phyloP scores from a whole-genome alignment of 2,888 invertebrate genomes.

The Chydorus sphaericus region DNA sequence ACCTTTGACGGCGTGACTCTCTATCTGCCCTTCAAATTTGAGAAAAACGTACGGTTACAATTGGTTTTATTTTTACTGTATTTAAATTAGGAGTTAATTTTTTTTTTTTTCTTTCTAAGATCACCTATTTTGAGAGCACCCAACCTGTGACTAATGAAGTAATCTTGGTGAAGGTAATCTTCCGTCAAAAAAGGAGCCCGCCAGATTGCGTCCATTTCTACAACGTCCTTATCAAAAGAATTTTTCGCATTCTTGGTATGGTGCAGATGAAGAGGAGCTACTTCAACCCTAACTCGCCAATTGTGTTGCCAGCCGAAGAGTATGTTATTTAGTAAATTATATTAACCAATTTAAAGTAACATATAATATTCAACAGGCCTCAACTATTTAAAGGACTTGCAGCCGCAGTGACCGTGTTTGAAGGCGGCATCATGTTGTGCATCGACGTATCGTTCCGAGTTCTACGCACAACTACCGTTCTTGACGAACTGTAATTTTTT shows the following conservation, averaged over 20 bases:
- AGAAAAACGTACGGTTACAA: constrained; percentile 37
- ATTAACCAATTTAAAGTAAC: constrained; percentile 24
- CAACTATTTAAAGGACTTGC: constrained; percentile 89
- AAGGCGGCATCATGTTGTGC: constrained; percentile 75
- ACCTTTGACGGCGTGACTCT: constrained; percentile 56
- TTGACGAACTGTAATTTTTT: constrained; percentile 38
- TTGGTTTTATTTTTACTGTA: too few relatives aligned
- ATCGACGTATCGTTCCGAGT: constrained; percentile 74
- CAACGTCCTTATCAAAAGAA: constrained; percentile 60
- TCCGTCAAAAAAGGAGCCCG: constrained; percentile 41
- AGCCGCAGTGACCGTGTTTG: constrained; percentile 68
- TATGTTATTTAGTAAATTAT: constrained; percentile 23
- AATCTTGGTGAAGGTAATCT: constrained; percentile 39
- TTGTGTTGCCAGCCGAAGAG: constrained; percentile 35
- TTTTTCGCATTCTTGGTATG: constrained; percentile 60
- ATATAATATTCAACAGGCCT: constrained; percentile 64
- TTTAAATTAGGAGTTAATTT: too few relatives aligned
- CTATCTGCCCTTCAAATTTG: constrained; percentile 54
- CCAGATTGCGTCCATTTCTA: constrained; percentile 61
- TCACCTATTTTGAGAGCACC: constrained; percentile 30
- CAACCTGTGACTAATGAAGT: constrained; percentile 39
- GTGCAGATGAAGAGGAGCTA: constrained; percentile 61
- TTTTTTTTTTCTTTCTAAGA: too few relatives aligned
- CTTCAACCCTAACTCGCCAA: constrained; percentile 51
- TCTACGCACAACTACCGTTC: constrained; percentile 60